These are phyloP conservation scores for Physeter macrocephalus DNA, from an alignment of 2,113 vertebrate species.

Conservation along the genomic window DNA sequence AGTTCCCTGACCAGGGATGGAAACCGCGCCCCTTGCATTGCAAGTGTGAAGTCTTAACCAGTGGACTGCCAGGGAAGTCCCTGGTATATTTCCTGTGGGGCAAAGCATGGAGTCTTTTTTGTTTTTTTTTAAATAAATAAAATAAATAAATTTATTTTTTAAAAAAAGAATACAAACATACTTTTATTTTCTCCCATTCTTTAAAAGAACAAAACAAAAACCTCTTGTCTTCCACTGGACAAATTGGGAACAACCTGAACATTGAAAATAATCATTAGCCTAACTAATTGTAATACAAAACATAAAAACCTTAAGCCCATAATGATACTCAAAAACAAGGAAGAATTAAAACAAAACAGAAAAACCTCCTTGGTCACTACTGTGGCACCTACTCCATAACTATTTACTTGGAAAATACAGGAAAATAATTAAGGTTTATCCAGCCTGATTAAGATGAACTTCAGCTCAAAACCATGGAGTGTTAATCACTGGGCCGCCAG, in stretches of 20 bases:
- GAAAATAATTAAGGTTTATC: neutral
- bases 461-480: neutral
- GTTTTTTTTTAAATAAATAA: too few relatives aligned
- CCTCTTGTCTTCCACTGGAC: neutral
- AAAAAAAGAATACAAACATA: neutral
- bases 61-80: too few relatives aligned
- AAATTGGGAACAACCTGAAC: neutral
- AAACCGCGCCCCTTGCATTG: too few relatives aligned
- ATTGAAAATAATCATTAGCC: neutral
- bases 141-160: too few relatives aligned
- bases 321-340: too few relatives aligned
- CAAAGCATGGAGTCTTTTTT: too few relatives aligned
- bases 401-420: neutral
- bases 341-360: too few relatives aligned
- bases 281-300: neutral
- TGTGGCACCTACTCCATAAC: neutral
- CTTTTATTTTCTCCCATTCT: neutral
- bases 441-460: neutral
- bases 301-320: too few relatives aligned
- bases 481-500: too few relatives aligned
- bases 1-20: too few relatives aligned
- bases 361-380: neutral
- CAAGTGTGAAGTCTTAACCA: too few relatives aligned
- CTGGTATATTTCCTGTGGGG: too few relatives aligned
- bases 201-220: neutral